Conservation (phyloP, 92 coral and sea anemone species). For the Parazoanthus darwini region DNA sequence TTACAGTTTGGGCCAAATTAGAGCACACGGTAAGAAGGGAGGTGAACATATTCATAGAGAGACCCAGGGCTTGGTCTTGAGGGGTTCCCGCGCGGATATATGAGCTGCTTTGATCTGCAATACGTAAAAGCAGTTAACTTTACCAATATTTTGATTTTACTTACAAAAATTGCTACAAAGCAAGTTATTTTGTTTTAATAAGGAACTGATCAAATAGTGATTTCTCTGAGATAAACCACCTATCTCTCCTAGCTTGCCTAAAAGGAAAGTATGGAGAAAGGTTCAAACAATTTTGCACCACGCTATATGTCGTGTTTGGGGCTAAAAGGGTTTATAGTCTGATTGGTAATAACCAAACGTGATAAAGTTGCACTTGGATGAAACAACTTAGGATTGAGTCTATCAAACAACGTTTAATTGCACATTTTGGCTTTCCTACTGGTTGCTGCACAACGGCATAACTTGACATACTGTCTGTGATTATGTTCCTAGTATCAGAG, state of each 20-base stretch:
- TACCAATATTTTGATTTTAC: neutral
- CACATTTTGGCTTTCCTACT: neutral
- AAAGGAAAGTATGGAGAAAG: neutral
- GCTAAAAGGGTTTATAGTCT: neutral
- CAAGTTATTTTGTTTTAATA: no score
- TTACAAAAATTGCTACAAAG: neutral
- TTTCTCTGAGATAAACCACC: no score
- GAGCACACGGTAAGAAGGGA: constrained; percentile 62
- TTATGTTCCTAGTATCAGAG: no score
- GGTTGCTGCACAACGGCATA: neutral
- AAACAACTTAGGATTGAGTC: no score
- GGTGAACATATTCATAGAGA: constrained; percentile 80
- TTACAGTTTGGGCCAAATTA: constrained; percentile 33
- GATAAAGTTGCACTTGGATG: no score
- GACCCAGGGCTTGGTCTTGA: constrained; percentile 89
- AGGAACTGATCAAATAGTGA: no score
- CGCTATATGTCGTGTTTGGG: neutral
- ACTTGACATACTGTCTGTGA: no score
- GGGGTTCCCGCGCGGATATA: constrained; percentile 84
- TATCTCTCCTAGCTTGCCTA: neutral
- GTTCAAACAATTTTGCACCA: no score
- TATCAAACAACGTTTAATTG: no score
- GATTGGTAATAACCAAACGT: no score
- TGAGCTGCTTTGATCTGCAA: constrained; percentile 56
- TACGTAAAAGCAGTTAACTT: neutral